Percentiles rank a stretch among this genome's conserved stretches.
These are phyloP conservation scores for Tryphoninae sp. DNA, from an alignment of 2,888 invertebrate species.

Conservation along the genomic window DNA sequence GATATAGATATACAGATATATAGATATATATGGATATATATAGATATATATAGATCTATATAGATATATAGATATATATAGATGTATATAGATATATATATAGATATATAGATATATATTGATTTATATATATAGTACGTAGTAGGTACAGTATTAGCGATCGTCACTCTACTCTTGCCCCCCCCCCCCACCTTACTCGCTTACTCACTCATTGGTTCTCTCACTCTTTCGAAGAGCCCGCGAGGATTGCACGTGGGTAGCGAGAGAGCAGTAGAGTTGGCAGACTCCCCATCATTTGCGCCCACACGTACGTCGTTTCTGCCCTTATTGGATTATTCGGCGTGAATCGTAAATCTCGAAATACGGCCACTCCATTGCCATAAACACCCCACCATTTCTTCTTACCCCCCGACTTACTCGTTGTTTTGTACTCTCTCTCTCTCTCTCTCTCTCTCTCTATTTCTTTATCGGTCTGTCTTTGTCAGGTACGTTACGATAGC, in stretches of 20 bases:
- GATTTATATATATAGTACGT: too few species aligned
- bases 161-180: not conserved
- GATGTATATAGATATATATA: too few species aligned
- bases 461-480: not conserved
- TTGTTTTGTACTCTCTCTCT: not conserved
- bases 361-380: constrained; percentile 48
- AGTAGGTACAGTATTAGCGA: not conserved
- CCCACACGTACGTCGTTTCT: constrained; percentile 60
- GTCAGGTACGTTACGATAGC: not conserved
- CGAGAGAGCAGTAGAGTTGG: constrained; percentile 25
- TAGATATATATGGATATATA: too few species aligned
- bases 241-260: constrained; percentile 39
- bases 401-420: not conserved
- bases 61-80: too few species aligned
- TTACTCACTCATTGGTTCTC: too few species aligned
- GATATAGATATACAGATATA: too few species aligned
- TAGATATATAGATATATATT: too few species aligned
- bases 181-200: too few species aligned
- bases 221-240: constrained; percentile 3
- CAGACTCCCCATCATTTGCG: constrained; percentile 56
- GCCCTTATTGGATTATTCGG: constrained; percentile 63
- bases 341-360: constrained; percentile 65
- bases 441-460: not conserved
- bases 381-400: constrained; percentile 54
- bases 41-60: too few species aligned